Percentiles rank a stretch among this genome's conserved stretches.
phyloP scores from a whole-genome alignment of 2,797 vertebrate genomes.

The Etheostoma perlongum region DNA sequence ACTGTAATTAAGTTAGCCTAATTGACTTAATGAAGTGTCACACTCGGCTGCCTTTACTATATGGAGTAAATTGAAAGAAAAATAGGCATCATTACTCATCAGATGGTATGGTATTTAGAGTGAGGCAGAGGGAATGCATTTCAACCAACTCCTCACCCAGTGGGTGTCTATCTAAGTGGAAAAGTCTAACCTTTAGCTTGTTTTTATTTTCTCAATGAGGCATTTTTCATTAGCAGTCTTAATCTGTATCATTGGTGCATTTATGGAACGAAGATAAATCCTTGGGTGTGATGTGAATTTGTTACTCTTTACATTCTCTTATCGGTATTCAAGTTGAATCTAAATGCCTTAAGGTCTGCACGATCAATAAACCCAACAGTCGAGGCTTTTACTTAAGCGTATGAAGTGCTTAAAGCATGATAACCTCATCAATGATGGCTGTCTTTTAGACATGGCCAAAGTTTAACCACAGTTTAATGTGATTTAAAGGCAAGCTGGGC shows the following conservation, averaged over 20 bases:
- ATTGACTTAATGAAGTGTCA: conserved; percentile 94
- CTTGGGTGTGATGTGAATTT: conserved; percentile 28
- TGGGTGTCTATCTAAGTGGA: conserved; percentile 23
- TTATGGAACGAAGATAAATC: conserved; percentile 57
- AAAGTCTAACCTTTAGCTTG: conserved; percentile 48
- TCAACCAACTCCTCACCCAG: conserved; percentile 9
- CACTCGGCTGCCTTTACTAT: conserved; percentile 87
- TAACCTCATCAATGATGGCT: conserved; percentile 63
- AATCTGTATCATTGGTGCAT: conserved; percentile 40
- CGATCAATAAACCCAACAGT: conserved; percentile 49
- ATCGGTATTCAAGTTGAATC: conserved; percentile 43
- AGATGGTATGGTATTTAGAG: conserved; percentile 82
- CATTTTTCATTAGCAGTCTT: conserved; percentile 47
- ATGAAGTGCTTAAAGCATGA: conserved; percentile 49
- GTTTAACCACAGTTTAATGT: conserved; percentile 76
- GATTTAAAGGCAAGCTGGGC: conserved; percentile 68
- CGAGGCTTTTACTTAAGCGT: conserved; percentile 31
- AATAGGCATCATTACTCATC: conserved; percentile 88
- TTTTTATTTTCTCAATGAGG: conserved; percentile 48
- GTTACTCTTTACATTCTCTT: conserved; percentile 14
- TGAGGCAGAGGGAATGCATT: conserved; percentile 26
- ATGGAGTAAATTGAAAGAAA: conserved; percentile 90
- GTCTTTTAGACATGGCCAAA: conserved; percentile 52
- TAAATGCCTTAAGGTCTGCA: background rate
- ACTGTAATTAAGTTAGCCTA: conserved; percentile 92